Conservation (phyloP, 2,113 vertebrate species). For the Phasianus colchicus region DNA sequence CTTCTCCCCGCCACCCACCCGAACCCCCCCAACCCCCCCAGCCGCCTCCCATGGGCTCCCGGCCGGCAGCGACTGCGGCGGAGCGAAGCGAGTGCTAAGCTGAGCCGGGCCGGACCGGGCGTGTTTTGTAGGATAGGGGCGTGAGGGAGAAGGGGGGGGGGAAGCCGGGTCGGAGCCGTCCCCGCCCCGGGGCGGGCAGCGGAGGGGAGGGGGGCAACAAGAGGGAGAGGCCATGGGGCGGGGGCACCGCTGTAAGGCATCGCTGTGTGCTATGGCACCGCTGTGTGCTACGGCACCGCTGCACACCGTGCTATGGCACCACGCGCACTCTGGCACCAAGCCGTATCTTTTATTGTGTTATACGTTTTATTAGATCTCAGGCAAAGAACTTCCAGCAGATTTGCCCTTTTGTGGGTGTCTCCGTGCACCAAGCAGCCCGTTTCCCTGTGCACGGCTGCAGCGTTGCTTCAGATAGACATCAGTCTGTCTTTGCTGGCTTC, state of each 20-base stretch:
- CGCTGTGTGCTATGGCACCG: no score
- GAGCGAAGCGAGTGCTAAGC: background rate
- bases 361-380: background rate
- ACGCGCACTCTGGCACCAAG: no score
- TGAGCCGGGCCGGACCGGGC: background rate
- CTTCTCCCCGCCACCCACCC: background rate
- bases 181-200: background rate
- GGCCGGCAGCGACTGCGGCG: background rate
- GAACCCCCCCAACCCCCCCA: background rate
- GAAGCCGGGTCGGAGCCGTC: background rate
- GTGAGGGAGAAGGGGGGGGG: background rate
- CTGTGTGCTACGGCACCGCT: no score
- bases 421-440: fast-evolving
- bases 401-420: background rate
- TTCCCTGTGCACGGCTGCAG: background rate
- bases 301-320: no score
- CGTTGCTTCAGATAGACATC: background rate
- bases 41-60: background rate
- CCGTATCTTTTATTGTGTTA: no score
- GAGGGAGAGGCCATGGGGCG: no score
- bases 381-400: background rate
- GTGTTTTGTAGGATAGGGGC: background rate
- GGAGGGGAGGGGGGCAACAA: background rate
- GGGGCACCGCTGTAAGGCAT: background rate
- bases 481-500: background rate